Conservation (phyloP, 2,888 invertebrate species). For the Unio delphinus region DNA sequence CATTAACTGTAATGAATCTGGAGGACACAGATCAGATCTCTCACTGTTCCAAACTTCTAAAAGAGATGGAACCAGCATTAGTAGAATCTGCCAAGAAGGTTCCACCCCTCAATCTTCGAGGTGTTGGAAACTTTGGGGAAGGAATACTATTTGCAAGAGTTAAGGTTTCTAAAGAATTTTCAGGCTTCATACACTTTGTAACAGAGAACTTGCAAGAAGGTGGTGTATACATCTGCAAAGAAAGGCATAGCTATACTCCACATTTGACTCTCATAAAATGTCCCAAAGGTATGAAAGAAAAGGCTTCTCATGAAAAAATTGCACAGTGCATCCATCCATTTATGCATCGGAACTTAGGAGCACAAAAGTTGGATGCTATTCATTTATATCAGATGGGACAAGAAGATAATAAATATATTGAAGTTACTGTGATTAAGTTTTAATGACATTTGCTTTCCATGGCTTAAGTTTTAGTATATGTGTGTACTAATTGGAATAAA, state of each 20-base stretch:
- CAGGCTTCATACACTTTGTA: constrained; percentile 57
- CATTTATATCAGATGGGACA: no score
- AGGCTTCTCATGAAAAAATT: no score
- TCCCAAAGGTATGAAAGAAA: no score
- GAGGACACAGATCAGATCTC: constrained; percentile 54
- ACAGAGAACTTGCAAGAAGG: constrained; percentile 52
- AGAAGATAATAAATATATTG: no score
- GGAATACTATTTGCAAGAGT: constrained; percentile 69
- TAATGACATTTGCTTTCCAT: no score
- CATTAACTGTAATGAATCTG: constrained; percentile 68
- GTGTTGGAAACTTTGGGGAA: constrained; percentile 66
- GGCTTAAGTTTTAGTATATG: no score
- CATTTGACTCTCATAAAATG: constrained; percentile 64
- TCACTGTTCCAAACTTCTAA: constrained; percentile 45
- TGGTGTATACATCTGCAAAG: constrained; percentile 64
- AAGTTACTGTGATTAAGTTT: no score
- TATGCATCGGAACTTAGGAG: no score
- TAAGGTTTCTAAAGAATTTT: constrained; percentile 56
- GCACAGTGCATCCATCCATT: no score
- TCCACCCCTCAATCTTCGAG: constrained; percentile 50
- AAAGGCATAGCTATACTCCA: constrained; percentile 69
- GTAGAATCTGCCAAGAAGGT: constrained; percentile 31
- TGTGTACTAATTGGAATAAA: no score
- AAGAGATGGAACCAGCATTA: constrained; percentile 42
- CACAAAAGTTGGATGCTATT: no score